Evolutionary conservation across 2,113 vertebrate genomes (phyloP).

Genomic region (Sminthopsis crassicaudata): DNA sequence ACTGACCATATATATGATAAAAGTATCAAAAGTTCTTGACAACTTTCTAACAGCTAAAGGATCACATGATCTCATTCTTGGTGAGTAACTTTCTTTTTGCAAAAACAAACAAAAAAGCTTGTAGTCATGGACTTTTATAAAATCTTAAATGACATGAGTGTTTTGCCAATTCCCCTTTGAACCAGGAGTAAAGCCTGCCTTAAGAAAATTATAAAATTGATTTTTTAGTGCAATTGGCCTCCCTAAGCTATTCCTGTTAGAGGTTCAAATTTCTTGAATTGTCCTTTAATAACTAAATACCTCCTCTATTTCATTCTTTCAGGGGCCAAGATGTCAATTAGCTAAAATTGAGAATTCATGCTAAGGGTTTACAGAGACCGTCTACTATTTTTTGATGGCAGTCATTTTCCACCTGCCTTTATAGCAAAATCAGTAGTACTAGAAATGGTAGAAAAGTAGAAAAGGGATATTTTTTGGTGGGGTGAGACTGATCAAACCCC

Average conservation of each 20-base stretch:
- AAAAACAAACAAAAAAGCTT: background rate
- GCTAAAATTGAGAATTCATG: conserved; percentile 54
- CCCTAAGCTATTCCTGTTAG: background rate
- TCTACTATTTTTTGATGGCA: conserved; percentile 45
- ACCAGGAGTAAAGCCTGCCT: background rate
- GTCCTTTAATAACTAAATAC: conserved; percentile 1
- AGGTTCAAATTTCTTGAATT: background rate
- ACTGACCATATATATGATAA: background rate
- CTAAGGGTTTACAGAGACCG: conserved; percentile 34
- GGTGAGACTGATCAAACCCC: conserved; percentile 29
- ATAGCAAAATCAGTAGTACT: conserved; percentile 10
- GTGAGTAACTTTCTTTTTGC: background rate
- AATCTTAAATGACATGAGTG: background rate
- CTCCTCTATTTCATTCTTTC: conserved; percentile 58
- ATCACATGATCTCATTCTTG: background rate
- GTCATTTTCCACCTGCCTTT: background rate
- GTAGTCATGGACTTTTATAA: background rate
- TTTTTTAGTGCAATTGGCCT: background rate
- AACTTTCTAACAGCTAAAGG: background rate
- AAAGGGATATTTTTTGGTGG: background rate
- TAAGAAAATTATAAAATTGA: background rate
- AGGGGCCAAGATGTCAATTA: conserved; percentile 41
- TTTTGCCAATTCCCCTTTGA: background rate
- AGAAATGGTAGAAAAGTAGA: conserved; percentile 36
- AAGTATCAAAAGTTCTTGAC: background rate